Conservation (phyloP, 2,113 vertebrate species). For the Microcebus tavaratra region DNA sequence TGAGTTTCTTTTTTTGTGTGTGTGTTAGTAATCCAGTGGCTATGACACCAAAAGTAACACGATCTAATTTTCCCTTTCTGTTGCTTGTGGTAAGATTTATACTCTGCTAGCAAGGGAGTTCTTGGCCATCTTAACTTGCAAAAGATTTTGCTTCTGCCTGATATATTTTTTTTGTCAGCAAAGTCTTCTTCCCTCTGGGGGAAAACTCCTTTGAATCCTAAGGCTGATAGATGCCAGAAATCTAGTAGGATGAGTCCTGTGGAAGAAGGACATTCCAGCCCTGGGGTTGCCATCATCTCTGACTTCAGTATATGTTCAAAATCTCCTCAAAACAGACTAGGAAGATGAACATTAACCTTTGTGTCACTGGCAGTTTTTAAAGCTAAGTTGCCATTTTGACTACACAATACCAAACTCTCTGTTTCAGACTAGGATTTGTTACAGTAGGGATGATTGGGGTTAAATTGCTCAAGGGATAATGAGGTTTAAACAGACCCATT, state of each 20-base stretch:
- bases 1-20: neutral
- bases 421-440: neutral
- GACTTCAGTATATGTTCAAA: neutral
- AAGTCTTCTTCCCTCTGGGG: neutral
- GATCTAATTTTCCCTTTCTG: neutral
- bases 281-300: neutral
- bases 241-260: neutral
- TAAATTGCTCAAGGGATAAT: neutral
- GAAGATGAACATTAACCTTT: neutral
- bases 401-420: neutral
- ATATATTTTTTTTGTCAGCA: neutral
- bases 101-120: neutral
- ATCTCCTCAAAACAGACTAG: neutral
- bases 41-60: neutral
- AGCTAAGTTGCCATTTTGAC: neutral
- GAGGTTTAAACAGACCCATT: neutral
- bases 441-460: neutral
- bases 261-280: neutral
- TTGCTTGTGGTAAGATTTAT: neutral
- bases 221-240: neutral
- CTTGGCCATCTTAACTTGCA: neutral
- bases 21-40: neutral
- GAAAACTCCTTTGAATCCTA: neutral
- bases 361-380: neutral
- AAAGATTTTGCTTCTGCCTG: constrained; percentile 13